Evolutionary conservation across 1,140 invertebrate genomes (phyloP).

Genomic region (Spodoptera litura): DNA sequence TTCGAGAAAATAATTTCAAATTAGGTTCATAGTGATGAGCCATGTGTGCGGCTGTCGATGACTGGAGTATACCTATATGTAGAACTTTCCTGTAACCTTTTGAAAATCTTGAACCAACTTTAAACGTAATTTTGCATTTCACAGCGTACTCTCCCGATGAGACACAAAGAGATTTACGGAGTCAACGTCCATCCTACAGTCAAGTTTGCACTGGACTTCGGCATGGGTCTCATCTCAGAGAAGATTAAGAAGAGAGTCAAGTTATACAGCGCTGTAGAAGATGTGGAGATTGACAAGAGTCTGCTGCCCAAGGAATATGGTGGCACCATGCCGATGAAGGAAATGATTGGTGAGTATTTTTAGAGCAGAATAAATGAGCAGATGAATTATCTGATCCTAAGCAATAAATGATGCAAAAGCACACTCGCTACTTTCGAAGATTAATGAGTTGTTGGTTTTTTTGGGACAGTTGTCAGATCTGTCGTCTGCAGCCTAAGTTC

Average conservation of each 20-base stretch:
- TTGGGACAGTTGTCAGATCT: too few relatives aligned
- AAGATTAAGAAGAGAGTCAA: slow-evolving; percentile 92
- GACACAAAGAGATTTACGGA: slow-evolving; percentile 94
- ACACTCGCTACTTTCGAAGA: too few relatives aligned
- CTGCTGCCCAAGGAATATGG: slow-evolving; percentile 94
- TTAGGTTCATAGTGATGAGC: too few relatives aligned
- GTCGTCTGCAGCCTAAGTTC: too few relatives aligned
- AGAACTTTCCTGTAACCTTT: too few relatives aligned
- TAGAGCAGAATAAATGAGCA: too few relatives aligned
- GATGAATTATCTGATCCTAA: too few relatives aligned
- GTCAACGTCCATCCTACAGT: slow-evolving; percentile 92
- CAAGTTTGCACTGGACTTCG: slow-evolving; percentile 93
- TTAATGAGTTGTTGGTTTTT: too few relatives aligned
- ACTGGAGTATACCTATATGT: too few relatives aligned
- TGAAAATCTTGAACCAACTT: neutral
- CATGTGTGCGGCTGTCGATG: too few relatives aligned
- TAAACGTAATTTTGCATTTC: slow-evolving; percentile 54
- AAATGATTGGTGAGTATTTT: slow-evolving; percentile 91
- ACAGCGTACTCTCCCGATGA: slow-evolving; percentile 93
- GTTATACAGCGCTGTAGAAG: slow-evolving; percentile 88
- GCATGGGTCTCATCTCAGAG: slow-evolving; percentile 92
- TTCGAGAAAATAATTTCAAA: too few relatives aligned
- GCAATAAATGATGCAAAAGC: too few relatives aligned
- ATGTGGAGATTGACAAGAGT: slow-evolving; percentile 88
- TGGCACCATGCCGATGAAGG: slow-evolving; percentile 91